These are phyloP conservation scores for Orientallactaga sibirica DNA, from an alignment of 2,797 vertebrate species.

Conservation along the genomic window DNA sequence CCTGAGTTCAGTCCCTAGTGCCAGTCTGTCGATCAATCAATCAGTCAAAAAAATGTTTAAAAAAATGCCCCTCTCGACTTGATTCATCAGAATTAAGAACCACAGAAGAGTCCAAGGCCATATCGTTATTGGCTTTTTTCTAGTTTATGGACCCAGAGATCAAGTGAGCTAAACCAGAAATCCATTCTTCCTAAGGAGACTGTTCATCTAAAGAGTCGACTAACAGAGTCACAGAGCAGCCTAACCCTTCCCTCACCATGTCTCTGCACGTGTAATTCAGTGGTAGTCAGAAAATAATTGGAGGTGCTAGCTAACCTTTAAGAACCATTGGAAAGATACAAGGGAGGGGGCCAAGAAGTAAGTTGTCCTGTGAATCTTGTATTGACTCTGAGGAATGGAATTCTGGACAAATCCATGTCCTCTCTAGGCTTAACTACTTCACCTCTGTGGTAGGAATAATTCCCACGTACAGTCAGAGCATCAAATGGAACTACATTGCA, in stretches of 20 bases:
- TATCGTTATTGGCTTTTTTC: background rate
- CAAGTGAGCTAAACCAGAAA: background rate
- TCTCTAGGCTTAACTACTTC: background rate
- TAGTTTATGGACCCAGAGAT: conserved; percentile 17
- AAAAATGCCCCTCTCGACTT: background rate
- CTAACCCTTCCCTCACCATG: background rate
- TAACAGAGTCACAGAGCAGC: background rate
- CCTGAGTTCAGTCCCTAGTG: background rate
- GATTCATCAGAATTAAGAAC: background rate
- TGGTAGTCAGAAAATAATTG: conserved; percentile 10
- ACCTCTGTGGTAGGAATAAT: background rate
- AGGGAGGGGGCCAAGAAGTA: background rate
- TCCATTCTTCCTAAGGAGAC: conserved; percentile 5
- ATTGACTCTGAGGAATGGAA: background rate
- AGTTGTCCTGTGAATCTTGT: background rate
- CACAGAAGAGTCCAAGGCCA: background rate
- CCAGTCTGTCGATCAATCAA: no score
- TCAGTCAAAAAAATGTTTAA: background rate
- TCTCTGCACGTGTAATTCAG: conserved; percentile 9
- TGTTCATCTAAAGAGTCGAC: background rate
- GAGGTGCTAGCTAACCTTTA: conserved; percentile 41
- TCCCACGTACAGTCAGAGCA: background rate
- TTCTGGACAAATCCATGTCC: background rate
- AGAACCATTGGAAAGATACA: background rate
- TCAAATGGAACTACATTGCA: background rate